phyloP scores from a whole-genome alignment of 2,797 vertebrate genomes.

The Lacerta viridis region DNA sequence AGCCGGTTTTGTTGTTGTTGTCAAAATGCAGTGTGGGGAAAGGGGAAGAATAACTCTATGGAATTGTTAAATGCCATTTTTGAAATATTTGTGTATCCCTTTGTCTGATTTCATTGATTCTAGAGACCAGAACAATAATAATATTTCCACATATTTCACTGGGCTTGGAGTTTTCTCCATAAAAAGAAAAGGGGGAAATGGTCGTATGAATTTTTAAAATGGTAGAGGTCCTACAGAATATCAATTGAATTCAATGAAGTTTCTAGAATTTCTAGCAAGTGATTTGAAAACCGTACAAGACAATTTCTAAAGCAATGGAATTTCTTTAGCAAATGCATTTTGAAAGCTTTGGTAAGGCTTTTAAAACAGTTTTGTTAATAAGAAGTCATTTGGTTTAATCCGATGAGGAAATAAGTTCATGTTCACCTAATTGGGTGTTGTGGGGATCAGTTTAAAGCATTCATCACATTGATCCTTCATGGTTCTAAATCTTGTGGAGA shows the following conservation, averaged over 20 bases:
- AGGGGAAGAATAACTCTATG: not conserved
- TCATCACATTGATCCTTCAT: not conserved
- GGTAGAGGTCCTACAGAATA: no score
- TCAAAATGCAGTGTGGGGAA: not conserved
- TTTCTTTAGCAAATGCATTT: conserved; percentile 12
- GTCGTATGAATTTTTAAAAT: conserved; percentile 16
- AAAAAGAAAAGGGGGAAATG: conserved; percentile 34
- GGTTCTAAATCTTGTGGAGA: not conserved
- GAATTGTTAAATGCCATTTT: not conserved
- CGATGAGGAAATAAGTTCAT: not conserved
- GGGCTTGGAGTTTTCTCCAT: conserved; percentile 28
- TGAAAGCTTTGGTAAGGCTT: conserved; percentile 39
- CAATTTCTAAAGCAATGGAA: not conserved
- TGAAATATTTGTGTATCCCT: not conserved
- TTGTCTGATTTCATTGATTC: not conserved
- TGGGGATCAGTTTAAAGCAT: not conserved
- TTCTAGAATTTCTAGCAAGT: conserved; percentile 11
- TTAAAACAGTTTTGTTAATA: conserved; percentile 48
- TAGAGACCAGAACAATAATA: not conserved
- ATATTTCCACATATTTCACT: not conserved
- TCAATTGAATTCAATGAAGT: conserved; percentile 28
- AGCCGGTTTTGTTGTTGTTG: not conserved
- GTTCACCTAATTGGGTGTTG: not conserved
- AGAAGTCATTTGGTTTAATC: conserved; percentile 30
- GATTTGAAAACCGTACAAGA: not conserved